phyloP scores from a whole-genome alignment of 2,797 vertebrate species.

The Aphelocoma californica region DNA sequence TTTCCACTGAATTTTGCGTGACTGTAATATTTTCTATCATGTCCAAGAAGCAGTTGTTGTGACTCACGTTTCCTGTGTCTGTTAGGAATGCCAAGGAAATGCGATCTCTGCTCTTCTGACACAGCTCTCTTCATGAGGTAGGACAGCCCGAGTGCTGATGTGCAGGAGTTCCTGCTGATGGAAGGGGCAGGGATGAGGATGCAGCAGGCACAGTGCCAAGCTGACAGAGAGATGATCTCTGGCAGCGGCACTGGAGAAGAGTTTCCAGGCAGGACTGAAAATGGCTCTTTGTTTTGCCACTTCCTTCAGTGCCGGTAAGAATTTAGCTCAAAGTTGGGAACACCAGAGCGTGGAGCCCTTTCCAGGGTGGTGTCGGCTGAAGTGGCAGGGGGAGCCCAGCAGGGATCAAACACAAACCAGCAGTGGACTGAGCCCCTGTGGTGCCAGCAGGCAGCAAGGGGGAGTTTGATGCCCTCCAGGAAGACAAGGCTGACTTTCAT shows the following conservation, averaged over 20 bases:
- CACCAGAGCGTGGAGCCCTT: neutral
- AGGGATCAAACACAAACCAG: neutral
- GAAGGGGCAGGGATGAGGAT: neutral
- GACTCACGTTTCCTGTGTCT: neutral
- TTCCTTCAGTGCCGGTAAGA: neutral
- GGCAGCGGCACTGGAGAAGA: neutral
- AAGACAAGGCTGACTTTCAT: neutral
- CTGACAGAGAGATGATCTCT: neutral
- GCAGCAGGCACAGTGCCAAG: neutral
- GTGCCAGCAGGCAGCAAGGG: neutral
- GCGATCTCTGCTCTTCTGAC: too few species aligned
- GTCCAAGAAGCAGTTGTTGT: neutral
- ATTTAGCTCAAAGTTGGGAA: neutral
- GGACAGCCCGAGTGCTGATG: too few species aligned
- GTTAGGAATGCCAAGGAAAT: neutral
- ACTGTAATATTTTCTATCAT: neutral
- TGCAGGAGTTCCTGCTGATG: neutral
- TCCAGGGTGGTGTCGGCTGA: neutral
- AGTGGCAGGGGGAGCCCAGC: neutral
- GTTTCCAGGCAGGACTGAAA: neutral
- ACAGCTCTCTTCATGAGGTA: neutral
- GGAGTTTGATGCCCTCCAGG: neutral
- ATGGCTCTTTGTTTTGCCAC: neutral
- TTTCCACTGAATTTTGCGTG: neutral
- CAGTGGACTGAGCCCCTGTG: fast-evolving